These are phyloP conservation scores for Muscicapa comitata DNA, from an alignment of 2,797 vertebrate genomes.

Conservation along the genomic window DNA sequence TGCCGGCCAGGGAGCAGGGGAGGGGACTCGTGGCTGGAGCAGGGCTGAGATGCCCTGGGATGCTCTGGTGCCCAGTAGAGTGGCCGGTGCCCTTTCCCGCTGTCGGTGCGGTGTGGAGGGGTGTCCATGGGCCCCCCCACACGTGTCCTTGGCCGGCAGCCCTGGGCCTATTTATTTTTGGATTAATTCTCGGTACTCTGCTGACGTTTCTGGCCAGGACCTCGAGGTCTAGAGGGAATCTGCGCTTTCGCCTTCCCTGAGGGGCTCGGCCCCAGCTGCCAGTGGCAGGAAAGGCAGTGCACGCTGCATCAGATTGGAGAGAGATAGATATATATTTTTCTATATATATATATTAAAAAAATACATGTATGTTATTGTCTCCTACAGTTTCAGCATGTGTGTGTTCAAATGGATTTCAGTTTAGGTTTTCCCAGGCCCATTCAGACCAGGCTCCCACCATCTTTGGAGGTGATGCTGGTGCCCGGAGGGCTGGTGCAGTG, in stretches of 20 bases:
- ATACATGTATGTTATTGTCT: background rate
- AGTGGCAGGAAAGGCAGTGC: background rate
- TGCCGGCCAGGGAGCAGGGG: background rate
- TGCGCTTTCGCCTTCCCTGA: background rate
- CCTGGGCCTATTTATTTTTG: slow-evolving; percentile 56
- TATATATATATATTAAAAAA: background rate
- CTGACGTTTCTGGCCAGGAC: slow-evolving; percentile 38
- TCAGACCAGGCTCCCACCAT: background rate
- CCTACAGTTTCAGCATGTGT: background rate
- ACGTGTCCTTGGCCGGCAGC: slow-evolving; percentile 14
- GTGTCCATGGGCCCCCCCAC: background rate
- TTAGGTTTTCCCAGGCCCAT: background rate
- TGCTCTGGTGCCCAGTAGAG: background rate
- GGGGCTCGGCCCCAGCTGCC: background rate
- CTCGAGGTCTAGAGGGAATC: slow-evolving; percentile 7
- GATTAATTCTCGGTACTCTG: slow-evolving; percentile 33
- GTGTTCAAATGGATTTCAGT: background rate
- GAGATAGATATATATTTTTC: background rate
- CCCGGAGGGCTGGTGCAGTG: background rate
- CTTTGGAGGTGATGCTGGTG: fast-evolving
- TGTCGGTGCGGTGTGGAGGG: background rate
- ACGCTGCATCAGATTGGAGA: background rate
- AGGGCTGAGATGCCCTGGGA: background rate
- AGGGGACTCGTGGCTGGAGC: fast-evolving
- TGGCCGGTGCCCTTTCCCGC: background rate